Evolutionary conservation across 2,888 invertebrate genomes (phyloP).

Genomic region (Calliphora vomitoria): DNA sequence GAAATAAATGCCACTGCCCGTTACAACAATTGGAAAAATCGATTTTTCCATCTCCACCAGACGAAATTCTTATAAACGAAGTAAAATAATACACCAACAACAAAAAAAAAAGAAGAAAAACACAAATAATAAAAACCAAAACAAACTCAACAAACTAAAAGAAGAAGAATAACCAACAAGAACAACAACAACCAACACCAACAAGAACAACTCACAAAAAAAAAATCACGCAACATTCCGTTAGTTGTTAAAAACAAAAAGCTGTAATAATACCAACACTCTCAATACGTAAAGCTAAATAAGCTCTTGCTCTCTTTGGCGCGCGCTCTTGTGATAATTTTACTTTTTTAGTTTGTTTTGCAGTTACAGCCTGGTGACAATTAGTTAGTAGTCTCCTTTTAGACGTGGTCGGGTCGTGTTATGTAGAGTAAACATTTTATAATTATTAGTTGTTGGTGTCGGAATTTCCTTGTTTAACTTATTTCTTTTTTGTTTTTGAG

Average conservation of each 20-base stretch:
- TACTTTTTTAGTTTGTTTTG: constrained; percentile 26
- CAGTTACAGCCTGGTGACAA: constrained; percentile 68
- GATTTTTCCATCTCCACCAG: constrained; percentile 63
- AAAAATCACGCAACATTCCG: constrained; percentile 77
- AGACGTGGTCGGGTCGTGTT: constrained; percentile 78
- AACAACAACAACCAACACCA: too few relatives aligned
- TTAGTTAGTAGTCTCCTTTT: constrained; percentile 77
- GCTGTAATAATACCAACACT: constrained; percentile 58
- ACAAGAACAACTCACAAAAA: constrained; percentile 27
- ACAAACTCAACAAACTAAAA: constrained; percentile 69
- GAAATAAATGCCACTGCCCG: constrained; percentile 68
- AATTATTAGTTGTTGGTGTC: constrained; percentile 55
- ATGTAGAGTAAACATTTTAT: constrained; percentile 24
- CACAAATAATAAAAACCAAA: constrained; percentile 61
- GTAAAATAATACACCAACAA: constrained; percentile 48
- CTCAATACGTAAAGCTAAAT: constrained; percentile 21
- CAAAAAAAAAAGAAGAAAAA: not conserved
- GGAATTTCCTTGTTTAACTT: constrained; percentile 62
- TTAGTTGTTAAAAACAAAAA: constrained; percentile 76
- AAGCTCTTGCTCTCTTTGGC: constrained; percentile 35
- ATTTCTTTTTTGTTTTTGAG: constrained; percentile 6
- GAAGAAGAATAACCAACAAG: constrained; percentile 9
- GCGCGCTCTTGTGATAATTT: constrained; percentile 73
- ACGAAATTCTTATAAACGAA: constrained; percentile 65
- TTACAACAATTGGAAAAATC: constrained; percentile 69